These are phyloP conservation scores for Ectobius pallidus DNA, from an alignment of 2,888 invertebrate genomes.

Conservation along the genomic window DNA sequence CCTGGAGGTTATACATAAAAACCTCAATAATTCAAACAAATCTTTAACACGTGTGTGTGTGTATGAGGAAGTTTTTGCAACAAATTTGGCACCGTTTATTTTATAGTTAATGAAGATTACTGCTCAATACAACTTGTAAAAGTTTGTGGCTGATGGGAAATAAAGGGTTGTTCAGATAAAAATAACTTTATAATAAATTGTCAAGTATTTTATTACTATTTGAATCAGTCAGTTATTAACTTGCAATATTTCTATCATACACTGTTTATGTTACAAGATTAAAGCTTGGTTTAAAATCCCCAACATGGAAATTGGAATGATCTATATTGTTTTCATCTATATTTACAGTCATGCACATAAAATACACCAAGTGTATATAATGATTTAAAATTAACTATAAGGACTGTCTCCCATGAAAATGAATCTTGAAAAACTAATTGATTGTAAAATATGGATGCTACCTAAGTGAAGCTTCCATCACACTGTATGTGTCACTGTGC, in stretches of 20 bases:
- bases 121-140: too few relatives aligned
- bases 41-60: too few relatives aligned
- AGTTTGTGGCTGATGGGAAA: too few relatives aligned
- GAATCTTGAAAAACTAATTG: slow-evolving; percentile 7
- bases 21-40: too few relatives aligned
- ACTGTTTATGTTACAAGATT: slow-evolving; percentile 35
- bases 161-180: too few relatives aligned
- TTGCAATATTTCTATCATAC: slow-evolving; percentile 20
- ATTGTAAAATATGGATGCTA: slow-evolving; percentile 23
- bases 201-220: slow-evolving; percentile 23
- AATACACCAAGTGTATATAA: slow-evolving; percentile 38
- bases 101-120: too few relatives aligned
- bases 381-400: slow-evolving; percentile 29
- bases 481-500: neutral
- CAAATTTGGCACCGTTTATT: too few relatives aligned
- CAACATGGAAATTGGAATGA: slow-evolving; percentile 35
- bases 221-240: slow-evolving; percentile 29
- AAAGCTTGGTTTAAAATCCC: slow-evolving; percentile 36
- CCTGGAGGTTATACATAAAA: too few relatives aligned
- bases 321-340: slow-evolving; percentile 24
- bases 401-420: slow-evolving; percentile 23
- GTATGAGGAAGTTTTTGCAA: too few relatives aligned
- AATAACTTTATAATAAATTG: too few relatives aligned
- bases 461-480: slow-evolving; percentile 19
- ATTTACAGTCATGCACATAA: slow-evolving; percentile 40